Evolutionary conservation across 2,113 vertebrate genomes (phyloP), one percentile per base, ranked within the genome.

Genomic region (Ceuthmochares aereus): DNA sequence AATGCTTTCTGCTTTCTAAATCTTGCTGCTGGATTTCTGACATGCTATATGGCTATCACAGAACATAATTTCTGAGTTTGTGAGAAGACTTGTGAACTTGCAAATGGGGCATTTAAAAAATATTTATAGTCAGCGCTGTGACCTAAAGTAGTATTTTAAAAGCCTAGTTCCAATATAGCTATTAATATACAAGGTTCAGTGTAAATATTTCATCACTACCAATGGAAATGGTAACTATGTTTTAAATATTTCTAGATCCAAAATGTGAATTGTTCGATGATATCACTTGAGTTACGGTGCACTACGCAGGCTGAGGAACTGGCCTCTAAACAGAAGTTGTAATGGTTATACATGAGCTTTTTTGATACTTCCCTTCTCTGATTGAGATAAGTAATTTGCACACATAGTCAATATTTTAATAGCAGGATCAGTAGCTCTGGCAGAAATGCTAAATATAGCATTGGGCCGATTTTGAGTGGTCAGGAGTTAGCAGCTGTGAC

Each of bases 401-500:
- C 63, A 92, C 64, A n/a, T 15, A 92, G 64, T 95, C 85, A 86
- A 36, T 92, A 90, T 93, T 96, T 93, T 95, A 95, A 89, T 90
- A 93, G 83, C 76, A 88, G 82, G 75, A 92, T 92, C 92, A 95
- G 96, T 94, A 63, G 88, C 83, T 88, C 82, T 83, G 88, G 70
- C 88, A 95, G 59, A 83, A 74, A 80, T 86, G 67, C 54, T 90
- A 88, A 86, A 94, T 96, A 94, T 95, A 93, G 51, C 79, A 51
- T 5, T 62, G 90, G 96, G 63, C 85, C 67, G 54, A 78, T 75
- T 21, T 93, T 69, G 88, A 92, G 89, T 51, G 79, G 90, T 88
- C 88, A 66, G 85, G 90, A 94, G 75, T n/a, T 88, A 94, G 94
- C 95, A 96, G 92, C 92, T 94, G 96, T 95, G 95, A 94, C 90